Evolutionary conservation across 37 sponge, comb jelly and placozoan genomes (phyloP), one percentile per base, ranked within the genome.

Genomic region (Geodia barretti): DNA sequence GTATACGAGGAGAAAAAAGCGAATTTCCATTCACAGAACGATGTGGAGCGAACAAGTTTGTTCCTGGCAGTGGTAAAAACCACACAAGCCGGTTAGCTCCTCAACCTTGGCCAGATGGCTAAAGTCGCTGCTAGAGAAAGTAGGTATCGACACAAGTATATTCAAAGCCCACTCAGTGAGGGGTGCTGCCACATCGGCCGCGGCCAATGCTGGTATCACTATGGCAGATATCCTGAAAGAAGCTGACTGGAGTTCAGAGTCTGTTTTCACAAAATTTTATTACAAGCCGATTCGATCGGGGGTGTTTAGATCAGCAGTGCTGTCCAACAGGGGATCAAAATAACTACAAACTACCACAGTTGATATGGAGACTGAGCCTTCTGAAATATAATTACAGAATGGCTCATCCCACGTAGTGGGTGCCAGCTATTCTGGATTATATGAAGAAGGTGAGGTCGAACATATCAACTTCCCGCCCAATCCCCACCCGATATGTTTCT

Each of bases 361-460:
- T 69, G 68, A 68, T 39, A 68, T 69, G 2, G 69, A 66, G 79
- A 67, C 69, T 4, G 54, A 62, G 65, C 78, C 31, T 77, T 77
- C 80, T 79, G 80, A 67, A 81, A 14, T 71, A 81, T 71, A 71
- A 71, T 70, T 66, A 41, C 47, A 41, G 62, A 75, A 75, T 75
- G 76, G 76, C 76, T 75, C 76, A 75, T 60, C 17, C 76, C 59
- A n/a, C n/a, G n/a, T n/a, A n/a, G n/a, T n/a, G n/a, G n/a, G n/a
- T n/a, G n/a, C n/a, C 42, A 68, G 80, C 70, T 69, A 79, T 79
- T 79, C 59, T 68, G 80, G 70, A 68, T 79, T 79, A n/a, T n/a
- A n/a, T n/a, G n/a, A n/a, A n/a, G n/a, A n/a, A n/a, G n/a, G n/a
- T n/a, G 60, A 68, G 23, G 80, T 79, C 58, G 80, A 79, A 40